Base-by-base conservation (phyloP, 2,888 invertebrate genomes). In the Hedya salicella region DNA sequence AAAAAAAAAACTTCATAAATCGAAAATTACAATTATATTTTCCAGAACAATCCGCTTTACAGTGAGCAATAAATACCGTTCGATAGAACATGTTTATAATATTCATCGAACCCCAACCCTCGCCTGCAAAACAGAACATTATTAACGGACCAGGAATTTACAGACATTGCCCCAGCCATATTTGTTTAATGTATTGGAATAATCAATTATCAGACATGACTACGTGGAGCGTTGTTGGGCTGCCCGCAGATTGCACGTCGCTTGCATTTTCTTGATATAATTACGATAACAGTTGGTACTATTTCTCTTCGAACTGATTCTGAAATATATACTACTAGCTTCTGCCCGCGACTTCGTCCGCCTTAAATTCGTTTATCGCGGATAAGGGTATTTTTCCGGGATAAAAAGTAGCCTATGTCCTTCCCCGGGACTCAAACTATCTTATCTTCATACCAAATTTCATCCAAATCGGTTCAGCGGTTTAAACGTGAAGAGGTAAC, bases 121-220 rank as follows among this genome's bases (percentile, higher is more conserved):
- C 25, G 44, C 36, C 14, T n/a, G n/a, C n/a, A n/a, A n/a, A n/a
- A 30, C 21, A 32, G 56, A 46, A 46, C 39, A 62, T 62, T 67
- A 46, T 59, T 63, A 63, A 52, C 52, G 52, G 39, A n/a, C 48
- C 56, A 50, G 54, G 63, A 46, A 67, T 30, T 17, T 16, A 46
- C 57, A 57, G 52, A 64, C 57, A 59, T 52, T 52, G 50, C 39
- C 62, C 32, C n/a, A 14, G 17, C 17, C 53, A 60, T 60, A 60
- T 64, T 64, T 64, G 59, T 46, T 44, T 60, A 65, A 65, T 65
- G 65, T 65, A 53, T 60, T 17, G 53, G 65, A 53, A 65, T 65
- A 60, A 60, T 65, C 60, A 60, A 65, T 65, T 60, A 65, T 65
- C 46, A 60, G 46, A 53, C 46, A 40, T 65, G 60, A 52, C 53